Evolutionary conservation across 2,888 invertebrate genomes (phyloP).

Genomic region (Hyles lineata): DNA sequence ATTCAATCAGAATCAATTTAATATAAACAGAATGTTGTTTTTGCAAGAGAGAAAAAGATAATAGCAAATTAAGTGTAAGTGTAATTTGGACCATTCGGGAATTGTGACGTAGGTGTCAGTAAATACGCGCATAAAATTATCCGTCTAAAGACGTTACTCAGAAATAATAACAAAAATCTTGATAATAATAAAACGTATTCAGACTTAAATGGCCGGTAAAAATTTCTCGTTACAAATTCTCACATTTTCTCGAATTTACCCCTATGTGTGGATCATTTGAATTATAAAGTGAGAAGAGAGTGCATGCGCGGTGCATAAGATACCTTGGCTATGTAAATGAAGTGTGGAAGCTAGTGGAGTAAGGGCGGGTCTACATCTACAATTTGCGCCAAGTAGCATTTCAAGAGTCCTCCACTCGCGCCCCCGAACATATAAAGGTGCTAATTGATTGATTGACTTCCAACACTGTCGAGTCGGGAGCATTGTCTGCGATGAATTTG

Average conservation of each 20-base stretch:
- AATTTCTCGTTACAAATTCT: conserved; percentile 78
- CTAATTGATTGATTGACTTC: conserved; percentile 26
- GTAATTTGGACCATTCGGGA: neutral
- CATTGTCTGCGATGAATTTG: conserved; percentile 1
- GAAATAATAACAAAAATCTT: neutral
- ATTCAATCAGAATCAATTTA: neutral
- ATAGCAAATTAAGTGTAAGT: neutral
- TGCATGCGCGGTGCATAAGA: conserved; percentile 79
- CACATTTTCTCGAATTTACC: conserved; percentile 76
- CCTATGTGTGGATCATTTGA: conserved; percentile 75
- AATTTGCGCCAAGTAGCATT: conserved; percentile 40
- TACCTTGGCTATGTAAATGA: conserved; percentile 77
- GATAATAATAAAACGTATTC: conserved; percentile 8
- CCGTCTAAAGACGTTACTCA: neutral
- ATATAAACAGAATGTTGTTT: neutral
- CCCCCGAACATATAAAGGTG: conserved; percentile 20
- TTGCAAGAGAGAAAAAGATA: neutral
- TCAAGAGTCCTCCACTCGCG: conserved; percentile 34
- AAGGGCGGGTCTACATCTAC: conserved; percentile 70
- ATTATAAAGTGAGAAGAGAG: conserved; percentile 81
- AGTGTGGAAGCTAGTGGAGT: conserved; percentile 61
- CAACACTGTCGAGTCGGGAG: neutral
- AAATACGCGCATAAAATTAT: no score
- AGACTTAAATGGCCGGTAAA: conserved; percentile 46
- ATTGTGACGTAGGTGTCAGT: no score